Evolutionary conservation across 2,888 invertebrate species (phyloP).

Genomic region (Masnerella sp.): DNA sequence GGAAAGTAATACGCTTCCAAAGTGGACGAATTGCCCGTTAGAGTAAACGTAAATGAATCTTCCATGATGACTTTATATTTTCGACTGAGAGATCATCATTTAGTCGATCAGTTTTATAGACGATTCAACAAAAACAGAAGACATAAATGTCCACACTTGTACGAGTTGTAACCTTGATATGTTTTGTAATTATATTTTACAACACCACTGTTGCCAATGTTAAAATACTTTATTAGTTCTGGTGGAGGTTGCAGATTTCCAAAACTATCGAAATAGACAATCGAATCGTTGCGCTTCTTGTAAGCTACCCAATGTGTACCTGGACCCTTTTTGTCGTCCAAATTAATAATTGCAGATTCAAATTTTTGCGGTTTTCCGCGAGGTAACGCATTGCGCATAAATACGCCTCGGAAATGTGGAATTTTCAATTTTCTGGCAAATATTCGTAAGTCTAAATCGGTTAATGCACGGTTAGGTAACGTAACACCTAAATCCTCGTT

Average conservation of each 20-base stretch:
- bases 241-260: too few relatives aligned
- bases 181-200: not conserved
- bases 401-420: constrained; percentile 34
- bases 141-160: not conserved
- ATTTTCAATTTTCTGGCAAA: constrained; percentile 64
- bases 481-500: not conserved
- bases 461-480: constrained; percentile 61
- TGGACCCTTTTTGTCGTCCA: constrained; percentile 30
- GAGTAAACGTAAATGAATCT: constrained; percentile 5
- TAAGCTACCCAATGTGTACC: constrained; percentile 65
- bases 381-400: constrained; percentile 60
- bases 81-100: too few relatives aligned
- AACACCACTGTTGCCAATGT: not conserved
- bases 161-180: not conserved
- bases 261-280: not conserved
- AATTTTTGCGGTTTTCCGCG: constrained; percentile 43
- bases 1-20: constrained; percentile 8
- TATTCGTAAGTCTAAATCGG: constrained; percentile 66
- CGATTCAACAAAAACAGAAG: too few relatives aligned
- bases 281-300: constrained; percentile 26
- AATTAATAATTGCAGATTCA: constrained; percentile 36
- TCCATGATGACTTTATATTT: not conserved
- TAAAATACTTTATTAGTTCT: not conserved
- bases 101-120: not conserved
- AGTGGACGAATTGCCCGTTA: not conserved